These are phyloP conservation scores for Molanna angustata DNA, from an alignment of 2,888 invertebrate species.

Conservation along the genomic window DNA sequence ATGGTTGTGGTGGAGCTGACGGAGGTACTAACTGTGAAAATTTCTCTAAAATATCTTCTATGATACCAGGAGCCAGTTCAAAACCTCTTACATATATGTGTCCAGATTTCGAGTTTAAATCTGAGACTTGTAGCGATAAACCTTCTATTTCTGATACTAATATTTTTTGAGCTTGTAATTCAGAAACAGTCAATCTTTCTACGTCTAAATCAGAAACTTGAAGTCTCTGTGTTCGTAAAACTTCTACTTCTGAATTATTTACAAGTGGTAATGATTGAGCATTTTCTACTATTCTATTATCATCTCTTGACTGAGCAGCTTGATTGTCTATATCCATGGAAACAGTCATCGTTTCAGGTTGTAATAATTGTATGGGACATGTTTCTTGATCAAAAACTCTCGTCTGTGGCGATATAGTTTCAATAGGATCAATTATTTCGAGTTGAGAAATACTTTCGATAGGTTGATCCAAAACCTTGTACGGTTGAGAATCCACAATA, in stretches of 20 bases:
- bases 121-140: conserved; percentile 66
- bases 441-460: too few species aligned
- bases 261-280: conserved; percentile 1
- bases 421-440: not conserved
- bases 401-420: conserved; percentile 37
- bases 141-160: conserved; percentile 80
- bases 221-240: conserved; percentile 59
- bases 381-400: conserved; percentile 35
- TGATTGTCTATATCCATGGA: too few species aligned
- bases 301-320: too few species aligned
- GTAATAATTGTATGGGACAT: conserved; percentile 26
- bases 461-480: too few species aligned
- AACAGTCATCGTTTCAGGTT: too few species aligned
- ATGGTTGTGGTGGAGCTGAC: conserved; percentile 32
- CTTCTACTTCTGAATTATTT: conserved; percentile 37
- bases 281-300: too few species aligned
- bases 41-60: conserved; percentile 63
- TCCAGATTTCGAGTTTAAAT: conserved; percentile 68
- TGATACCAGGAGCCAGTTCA: conserved; percentile 65
- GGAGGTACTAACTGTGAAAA: conserved; percentile 50
- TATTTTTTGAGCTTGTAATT: conserved; percentile 75
- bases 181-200: conserved; percentile 73
- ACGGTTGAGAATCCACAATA: too few species aligned
- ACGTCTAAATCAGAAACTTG: conserved; percentile 76
- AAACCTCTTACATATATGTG: conserved; percentile 66